Evolutionary conservation across 2,797 vertebrate genomes (phyloP).

Genomic region (Sitta carolinensis): DNA sequence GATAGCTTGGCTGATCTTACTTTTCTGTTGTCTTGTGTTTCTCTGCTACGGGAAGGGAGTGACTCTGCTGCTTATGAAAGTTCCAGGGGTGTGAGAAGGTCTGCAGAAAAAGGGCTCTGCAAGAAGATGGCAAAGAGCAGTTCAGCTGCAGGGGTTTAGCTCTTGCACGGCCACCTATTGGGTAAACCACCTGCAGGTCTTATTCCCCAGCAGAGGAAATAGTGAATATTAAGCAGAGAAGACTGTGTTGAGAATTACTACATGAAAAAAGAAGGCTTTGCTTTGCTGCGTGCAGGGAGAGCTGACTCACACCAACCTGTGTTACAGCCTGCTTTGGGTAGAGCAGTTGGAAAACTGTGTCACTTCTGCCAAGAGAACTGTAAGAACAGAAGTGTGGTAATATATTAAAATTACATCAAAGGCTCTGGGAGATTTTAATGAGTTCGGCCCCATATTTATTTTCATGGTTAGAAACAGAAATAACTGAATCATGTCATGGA

Average conservation of each 20-base stretch:
- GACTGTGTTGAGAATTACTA: neutral
- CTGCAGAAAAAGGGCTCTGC: neutral
- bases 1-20: neutral
- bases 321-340: neutral
- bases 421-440: conserved; percentile 50
- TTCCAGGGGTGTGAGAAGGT: neutral
- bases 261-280: neutral
- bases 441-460: conserved; percentile 45
- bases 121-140: neutral
- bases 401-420: conserved; percentile 64
- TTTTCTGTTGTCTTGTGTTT: neutral
- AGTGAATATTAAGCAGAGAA: neutral
- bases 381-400: conserved; percentile 12
- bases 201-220: neutral
- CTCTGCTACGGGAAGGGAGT: neutral
- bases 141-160: neutral
- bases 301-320: conserved; percentile 20
- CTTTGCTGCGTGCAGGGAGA: neutral
- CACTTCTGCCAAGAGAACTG: conserved; percentile 56
- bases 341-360: conserved; percentile 49
- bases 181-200: neutral
- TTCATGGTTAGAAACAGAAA: conserved; percentile 56
- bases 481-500: conserved; percentile 55
- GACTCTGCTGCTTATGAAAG: neutral
- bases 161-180: neutral